These are phyloP conservation scores for Podarcis lilfordi DNA, from an alignment of 2,797 vertebrate genomes.

Conservation along the genomic window DNA sequence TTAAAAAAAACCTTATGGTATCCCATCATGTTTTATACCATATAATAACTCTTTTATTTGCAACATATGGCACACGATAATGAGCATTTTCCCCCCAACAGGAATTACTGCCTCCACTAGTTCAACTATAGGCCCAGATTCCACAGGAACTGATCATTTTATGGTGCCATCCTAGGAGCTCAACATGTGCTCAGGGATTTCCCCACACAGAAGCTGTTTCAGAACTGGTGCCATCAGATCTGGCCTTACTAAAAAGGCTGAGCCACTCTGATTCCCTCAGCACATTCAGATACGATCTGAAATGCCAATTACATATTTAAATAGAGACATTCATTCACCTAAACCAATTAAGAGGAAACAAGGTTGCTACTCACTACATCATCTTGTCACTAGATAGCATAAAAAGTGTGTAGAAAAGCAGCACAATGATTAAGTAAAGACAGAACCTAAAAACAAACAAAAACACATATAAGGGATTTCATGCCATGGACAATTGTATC, in stretches of 20 bases:
- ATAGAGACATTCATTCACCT: slow-evolving; percentile 21
- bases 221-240: not conserved
- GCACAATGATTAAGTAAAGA: slow-evolving; percentile 6
- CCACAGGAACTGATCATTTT: slow-evolving; percentile 9
- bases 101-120: not conserved
- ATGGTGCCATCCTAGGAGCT: slow-evolving; percentile 1
- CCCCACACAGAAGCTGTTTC: slow-evolving; percentile 4
- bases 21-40: slow-evolving; percentile 8
- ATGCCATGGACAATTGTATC: not conserved
- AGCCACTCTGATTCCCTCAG: not conserved
- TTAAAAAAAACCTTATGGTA: slow-evolving; percentile 26
- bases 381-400: not conserved
- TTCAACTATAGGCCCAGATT: not conserved
- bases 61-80: slow-evolving; percentile 18
- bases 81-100: not conserved
- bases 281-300: not conserved
- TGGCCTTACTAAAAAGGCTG: not conserved
- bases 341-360: slow-evolving; percentile 21
- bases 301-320: slow-evolving; percentile 34
- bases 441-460: slow-evolving; percentile 4
- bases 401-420: slow-evolving; percentile 24
- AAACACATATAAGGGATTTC: not conserved
- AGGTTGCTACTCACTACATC: not conserved
- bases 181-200: slow-evolving; percentile 27
- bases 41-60: slow-evolving; percentile 2